phyloP scores from a whole-genome alignment of 2,113 vertebrate genomes.

The Cephalopholis sonnerati region DNA sequence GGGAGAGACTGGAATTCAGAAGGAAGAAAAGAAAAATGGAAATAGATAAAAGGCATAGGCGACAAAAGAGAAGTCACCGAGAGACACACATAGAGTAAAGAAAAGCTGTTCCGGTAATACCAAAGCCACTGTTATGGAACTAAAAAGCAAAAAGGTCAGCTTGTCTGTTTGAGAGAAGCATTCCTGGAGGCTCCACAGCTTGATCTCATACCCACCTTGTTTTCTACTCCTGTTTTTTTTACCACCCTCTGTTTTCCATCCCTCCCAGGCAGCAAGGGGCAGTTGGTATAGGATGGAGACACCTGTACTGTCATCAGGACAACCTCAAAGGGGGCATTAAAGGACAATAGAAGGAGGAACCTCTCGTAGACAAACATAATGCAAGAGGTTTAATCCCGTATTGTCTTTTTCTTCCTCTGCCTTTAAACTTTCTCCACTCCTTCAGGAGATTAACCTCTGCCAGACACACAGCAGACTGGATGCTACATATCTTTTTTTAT shows the following conservation, averaged over 20 bases:
- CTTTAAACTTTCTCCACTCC: slow-evolving; percentile 6
- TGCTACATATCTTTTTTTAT: slow-evolving; percentile 41
- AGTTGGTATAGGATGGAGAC: slow-evolving; percentile 11
- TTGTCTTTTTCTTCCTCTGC: background rate
- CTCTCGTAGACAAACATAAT: background rate
- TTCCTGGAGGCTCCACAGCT: slow-evolving; percentile 30
- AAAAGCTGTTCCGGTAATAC: slow-evolving; percentile 45
- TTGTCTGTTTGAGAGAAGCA: slow-evolving; percentile 38
- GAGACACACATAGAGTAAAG: background rate
- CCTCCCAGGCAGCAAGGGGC: slow-evolving; percentile 6
- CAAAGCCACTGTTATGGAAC: slow-evolving; percentile 51
- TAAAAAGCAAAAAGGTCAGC: slow-evolving; percentile 70
- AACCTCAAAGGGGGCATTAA: background rate
- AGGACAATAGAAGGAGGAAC: slow-evolving; percentile 14
- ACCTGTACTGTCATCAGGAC: slow-evolving; percentile 7
- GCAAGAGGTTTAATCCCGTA: background rate
- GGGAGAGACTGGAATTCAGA: slow-evolving; percentile 11
- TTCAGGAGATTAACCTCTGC: slow-evolving; percentile 20
- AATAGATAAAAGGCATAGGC: slow-evolving; percentile 21
- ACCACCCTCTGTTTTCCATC: slow-evolving; percentile 8
- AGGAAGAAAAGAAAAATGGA: slow-evolving; percentile 29
- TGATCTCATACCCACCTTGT: slow-evolving; percentile 35
- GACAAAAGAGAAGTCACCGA: slow-evolving; percentile 24
- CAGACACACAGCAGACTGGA: slow-evolving; percentile 43
- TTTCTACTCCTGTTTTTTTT: slow-evolving; percentile 35